Conservation (phyloP, 35 echinoderm and acorn worm genomes). For the Eucidaris tribuloides region DNA sequence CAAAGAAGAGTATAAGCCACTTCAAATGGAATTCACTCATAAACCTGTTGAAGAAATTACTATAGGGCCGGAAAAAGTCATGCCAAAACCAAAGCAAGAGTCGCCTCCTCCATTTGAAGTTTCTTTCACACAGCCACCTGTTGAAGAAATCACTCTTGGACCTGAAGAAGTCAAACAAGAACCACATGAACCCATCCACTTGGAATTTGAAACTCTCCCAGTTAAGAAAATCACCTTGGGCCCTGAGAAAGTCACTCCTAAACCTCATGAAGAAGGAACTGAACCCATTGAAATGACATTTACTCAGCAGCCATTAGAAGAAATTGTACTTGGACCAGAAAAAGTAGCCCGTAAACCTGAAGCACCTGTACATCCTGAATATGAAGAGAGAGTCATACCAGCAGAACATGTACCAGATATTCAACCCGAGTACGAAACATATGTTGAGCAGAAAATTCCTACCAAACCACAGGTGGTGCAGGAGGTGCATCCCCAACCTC, state of each 20-base stretch:
- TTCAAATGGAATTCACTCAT: neutral
- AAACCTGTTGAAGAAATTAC: neutral
- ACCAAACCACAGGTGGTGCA: no score
- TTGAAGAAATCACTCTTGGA: neutral
- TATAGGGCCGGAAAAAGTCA: neutral
- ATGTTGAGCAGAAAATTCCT: neutral
- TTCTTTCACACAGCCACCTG: neutral
- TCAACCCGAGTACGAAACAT: neutral
- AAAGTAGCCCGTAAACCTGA: neutral
- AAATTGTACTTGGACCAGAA: neutral
- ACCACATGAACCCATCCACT: neutral
- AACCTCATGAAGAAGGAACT: neutral
- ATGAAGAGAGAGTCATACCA: conserved; percentile 20
- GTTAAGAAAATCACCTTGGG: neutral
- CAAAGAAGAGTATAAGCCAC: neutral
- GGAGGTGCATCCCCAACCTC: conserved; percentile 15
- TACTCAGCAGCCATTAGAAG: neutral
- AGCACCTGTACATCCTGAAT: conserved; percentile 11
- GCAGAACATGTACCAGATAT: conserved; percentile 17
- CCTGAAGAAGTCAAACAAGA: neutral
- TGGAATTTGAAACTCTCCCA: neutral
- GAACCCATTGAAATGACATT: neutral
- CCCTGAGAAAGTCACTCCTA: neutral
- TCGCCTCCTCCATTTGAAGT: conserved; percentile 3
- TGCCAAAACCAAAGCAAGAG: conserved; percentile 2